Percentiles rank a stretch among this genome's conserved stretches.
Evolutionary conservation across 2,888 invertebrate species (phyloP).

Genomic region (Athalia rosae): DNA sequence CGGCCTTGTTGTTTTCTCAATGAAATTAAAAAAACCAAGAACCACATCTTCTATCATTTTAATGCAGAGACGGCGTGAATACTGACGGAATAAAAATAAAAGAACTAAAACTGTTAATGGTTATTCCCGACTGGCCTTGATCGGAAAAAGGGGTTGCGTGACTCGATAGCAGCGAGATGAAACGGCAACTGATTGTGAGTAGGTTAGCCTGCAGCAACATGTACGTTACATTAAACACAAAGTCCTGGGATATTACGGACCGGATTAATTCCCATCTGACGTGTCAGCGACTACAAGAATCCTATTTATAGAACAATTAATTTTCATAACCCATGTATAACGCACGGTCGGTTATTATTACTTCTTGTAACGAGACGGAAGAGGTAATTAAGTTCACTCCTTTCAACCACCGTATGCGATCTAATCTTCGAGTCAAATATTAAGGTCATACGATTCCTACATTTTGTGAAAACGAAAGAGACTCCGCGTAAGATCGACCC

Average conservation of each 20-base stretch:
- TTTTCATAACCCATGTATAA: slow-evolving; percentile 24
- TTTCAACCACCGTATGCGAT: not conserved
- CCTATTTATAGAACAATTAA: slow-evolving; percentile 36
- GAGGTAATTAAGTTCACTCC: slow-evolving; percentile 29
- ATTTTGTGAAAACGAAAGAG: slow-evolving; percentile 36
- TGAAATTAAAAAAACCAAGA: too few species aligned
- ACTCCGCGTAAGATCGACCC: slow-evolving; percentile 3
- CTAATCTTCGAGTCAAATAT: slow-evolving; percentile 2
- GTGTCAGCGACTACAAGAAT: slow-evolving; percentile 1
- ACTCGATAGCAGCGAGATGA: slow-evolving; percentile 3
- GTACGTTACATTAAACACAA: not conserved
- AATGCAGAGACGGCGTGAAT: too few species aligned
- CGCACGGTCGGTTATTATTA: not conserved
- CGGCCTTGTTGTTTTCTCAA: too few species aligned
- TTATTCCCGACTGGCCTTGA: too few species aligned
- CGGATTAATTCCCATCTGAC: not conserved
- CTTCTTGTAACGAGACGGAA: not conserved
- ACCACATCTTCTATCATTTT: too few species aligned
- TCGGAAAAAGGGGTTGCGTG: not conserved
- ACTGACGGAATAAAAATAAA: too few species aligned
- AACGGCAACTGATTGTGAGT: not conserved
- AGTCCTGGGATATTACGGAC: not conserved
- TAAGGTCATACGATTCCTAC: not conserved
- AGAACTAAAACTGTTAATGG: too few species aligned
- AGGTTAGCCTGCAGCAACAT: too few species aligned